These are phyloP conservation scores for Apotomis capreana DNA, from an alignment of 2,888 invertebrate genomes.

Conservation along the genomic window DNA sequence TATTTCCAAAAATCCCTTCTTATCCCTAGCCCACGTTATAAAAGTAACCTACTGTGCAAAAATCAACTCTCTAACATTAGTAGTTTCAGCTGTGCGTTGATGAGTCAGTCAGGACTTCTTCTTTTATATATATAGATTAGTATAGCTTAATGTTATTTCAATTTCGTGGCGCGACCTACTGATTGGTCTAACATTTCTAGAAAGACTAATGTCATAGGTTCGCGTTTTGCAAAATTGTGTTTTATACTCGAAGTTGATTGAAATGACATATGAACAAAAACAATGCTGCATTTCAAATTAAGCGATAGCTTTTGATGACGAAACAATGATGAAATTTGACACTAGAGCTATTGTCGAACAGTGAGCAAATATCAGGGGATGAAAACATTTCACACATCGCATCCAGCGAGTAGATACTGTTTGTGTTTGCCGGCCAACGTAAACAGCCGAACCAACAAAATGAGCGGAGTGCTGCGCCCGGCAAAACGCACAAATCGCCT, in stretches of 20 bases:
- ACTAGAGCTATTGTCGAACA: background rate
- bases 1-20: no score
- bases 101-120: no score
- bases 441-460: slow-evolving; percentile 54
- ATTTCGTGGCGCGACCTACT: background rate
- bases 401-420: slow-evolving; percentile 42
- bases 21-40: no score
- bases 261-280: background rate
- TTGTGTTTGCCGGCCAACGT: slow-evolving; percentile 52
- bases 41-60: no score
- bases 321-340: background rate
- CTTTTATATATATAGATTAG: no score
- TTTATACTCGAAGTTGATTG: background rate
- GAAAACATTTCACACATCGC: background rate
- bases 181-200: background rate
- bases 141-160: background rate
- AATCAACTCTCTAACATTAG: no score
- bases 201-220: background rate
- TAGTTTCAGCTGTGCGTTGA: no score
- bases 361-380: background rate
- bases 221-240: background rate
- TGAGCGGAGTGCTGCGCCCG: slow-evolving; percentile 53
- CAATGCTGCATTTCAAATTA: background rate
- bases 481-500: slow-evolving; percentile 60
- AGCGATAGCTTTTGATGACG: no score